These are phyloP conservation scores for Noctua fimbriata DNA, from an alignment of 2,888 invertebrate species.

Conservation along the genomic window DNA sequence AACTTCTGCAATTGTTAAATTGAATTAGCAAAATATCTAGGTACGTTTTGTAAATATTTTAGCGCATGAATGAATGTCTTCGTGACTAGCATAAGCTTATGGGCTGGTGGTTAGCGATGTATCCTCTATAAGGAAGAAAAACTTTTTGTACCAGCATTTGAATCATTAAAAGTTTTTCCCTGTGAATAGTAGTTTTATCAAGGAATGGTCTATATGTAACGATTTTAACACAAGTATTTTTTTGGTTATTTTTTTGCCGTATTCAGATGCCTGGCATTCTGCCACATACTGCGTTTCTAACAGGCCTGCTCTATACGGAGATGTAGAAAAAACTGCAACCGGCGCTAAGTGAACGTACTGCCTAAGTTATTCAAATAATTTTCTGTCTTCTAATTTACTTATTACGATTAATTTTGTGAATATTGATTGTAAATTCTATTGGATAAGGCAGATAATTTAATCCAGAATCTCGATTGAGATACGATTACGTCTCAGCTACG, in stretches of 20 bases:
- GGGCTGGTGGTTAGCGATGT: not conserved
- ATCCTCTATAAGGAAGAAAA: conserved; percentile 12
- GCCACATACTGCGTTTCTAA: conserved; percentile 30
- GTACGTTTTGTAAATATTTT: not conserved
- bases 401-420: conserved; percentile 41
- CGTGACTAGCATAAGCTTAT: not conserved
- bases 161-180: not conserved
- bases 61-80: not conserved
- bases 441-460: conserved; percentile 27
- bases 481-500: conserved; percentile 25
- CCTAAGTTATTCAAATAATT: conserved; percentile 47
- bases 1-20: not conserved
- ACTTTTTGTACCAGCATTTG: conserved; percentile 14
- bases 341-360: conserved; percentile 17
- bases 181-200: conserved; percentile 10
- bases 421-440: conserved; percentile 36
- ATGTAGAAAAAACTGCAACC: conserved; percentile 44
- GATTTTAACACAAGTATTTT: conserved; percentile 30
- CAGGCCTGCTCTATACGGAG: conserved; percentile 37
- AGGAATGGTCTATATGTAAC: conserved; percentile 25
- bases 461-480: conserved; percentile 38
- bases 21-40: not conserved
- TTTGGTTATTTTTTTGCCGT: conserved; percentile 50
- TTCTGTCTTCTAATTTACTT: conserved; percentile 35
- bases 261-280: conserved; percentile 23